Base-by-base conservation (phyloP, 2,797 vertebrate genomes). In the Characodon lateralis region DNA sequence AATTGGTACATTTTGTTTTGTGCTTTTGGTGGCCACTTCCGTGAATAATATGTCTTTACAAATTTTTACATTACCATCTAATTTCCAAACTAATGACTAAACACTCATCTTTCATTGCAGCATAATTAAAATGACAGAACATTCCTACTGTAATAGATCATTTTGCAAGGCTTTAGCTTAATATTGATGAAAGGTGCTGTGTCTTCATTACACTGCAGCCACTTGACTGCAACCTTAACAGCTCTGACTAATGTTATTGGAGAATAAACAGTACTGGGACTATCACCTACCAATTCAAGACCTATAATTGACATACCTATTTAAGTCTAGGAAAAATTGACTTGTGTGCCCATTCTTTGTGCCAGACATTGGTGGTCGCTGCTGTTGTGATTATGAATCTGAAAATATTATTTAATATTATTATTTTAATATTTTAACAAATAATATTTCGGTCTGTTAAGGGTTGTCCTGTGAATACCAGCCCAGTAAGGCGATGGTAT, bases 351-450 rank as follows among this genome's bases (percentile, higher is more conserved):
- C 74, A 4, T 50, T 63, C 72, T 70, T 20, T 16, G 39, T 76
- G 77, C 81, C 70, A 81, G 79, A 78, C 76, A 75, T 26, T 82
- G 83, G 89, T 83, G 76, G 71, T n/a, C 2, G 31, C 31, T 35
- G 31, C 31, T 31, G 28, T 31, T 31, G 28, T 31, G 28, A 31
- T 31, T 31, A 31, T 31, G 2, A 31, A 31, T 31, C 28, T 31
- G 28, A 31, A 31, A 31, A 31, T 31, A 31, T 31, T 31, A 31
- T 31, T 31, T 31, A 31, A 31, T 31, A 31, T 31, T 31, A n/a
- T n/a, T n/a, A n/a, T n/a, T n/a, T n/a, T n/a, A n/a, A n/a, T n/a
- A n/a, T n/a, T n/a, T n/a, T n/a, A n/a, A n/a, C n/a, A n/a, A n/a
- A n/a, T n/a, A n/a, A n/a, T n/a, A n/a, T n/a, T n/a, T n/a, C n/a